Evolutionary conservation across 2,888 invertebrate species (phyloP).

Genomic region (Microctonus brassicae): DNA sequence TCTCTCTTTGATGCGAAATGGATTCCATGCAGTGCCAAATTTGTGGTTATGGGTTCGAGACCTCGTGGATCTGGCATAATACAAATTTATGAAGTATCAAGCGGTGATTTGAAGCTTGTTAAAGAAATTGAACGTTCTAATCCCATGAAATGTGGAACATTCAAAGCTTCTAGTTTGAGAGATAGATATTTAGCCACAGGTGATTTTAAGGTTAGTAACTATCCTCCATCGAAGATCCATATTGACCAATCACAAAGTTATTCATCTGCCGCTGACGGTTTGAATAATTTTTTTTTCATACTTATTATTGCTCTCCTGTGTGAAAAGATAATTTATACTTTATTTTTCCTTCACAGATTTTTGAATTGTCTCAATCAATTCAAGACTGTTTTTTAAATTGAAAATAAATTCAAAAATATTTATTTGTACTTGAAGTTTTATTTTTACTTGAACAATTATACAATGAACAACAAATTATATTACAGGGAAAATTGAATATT

Average conservation of each 20-base stretch:
- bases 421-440: not conserved
- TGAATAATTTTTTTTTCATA: no score
- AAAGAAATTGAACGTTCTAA: slow-evolving; percentile 85
- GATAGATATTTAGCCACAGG: slow-evolving; percentile 90
- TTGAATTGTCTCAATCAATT: no score
- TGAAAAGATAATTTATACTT: no score
- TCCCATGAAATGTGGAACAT: slow-evolving; percentile 93
- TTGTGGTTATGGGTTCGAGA: slow-evolving; percentile 88
- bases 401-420: no score
- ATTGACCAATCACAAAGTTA: not conserved
- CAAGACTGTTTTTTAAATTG: no score
- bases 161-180: slow-evolving; percentile 87
- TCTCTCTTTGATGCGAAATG: slow-evolving; percentile 94
- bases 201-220: slow-evolving; percentile 76
- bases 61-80: slow-evolving; percentile 88
- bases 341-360: not conserved
- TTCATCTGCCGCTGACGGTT: no score
- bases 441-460: no score
- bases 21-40: slow-evolving; percentile 95
- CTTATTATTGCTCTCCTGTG: no score
- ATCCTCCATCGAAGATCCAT: not conserved
- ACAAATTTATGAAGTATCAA: slow-evolving; percentile 84
- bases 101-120: slow-evolving; percentile 79
- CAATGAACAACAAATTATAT: slow-evolving; percentile 34
- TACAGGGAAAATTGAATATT: slow-evolving; percentile 73